Evolutionary conservation across 2,113 vertebrate species (phyloP).

Genomic region (Rhinolophus ferrumequinum): DNA sequence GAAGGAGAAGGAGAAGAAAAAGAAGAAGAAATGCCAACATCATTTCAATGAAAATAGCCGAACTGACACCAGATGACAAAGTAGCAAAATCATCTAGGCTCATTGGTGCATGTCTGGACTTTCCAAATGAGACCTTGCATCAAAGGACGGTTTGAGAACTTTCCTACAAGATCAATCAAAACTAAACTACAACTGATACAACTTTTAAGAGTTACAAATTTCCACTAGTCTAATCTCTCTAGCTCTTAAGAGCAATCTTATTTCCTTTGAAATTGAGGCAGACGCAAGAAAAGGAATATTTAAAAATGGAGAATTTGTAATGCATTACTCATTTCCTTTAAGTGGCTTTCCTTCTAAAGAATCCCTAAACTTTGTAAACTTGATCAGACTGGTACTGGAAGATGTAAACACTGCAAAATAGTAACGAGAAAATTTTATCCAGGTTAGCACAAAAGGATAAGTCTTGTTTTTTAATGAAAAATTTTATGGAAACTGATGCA

Average conservation of each 20-base stretch:
- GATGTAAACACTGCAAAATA: constrained; percentile 22
- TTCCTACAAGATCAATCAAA: constrained; percentile 42
- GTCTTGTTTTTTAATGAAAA: constrained; percentile 43
- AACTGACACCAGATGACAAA: constrained; percentile 19
- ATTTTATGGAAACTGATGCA: neutral
- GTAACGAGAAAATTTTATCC: constrained; percentile 47
- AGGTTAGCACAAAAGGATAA: constrained; percentile 17
- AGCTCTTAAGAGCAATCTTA: neutral
- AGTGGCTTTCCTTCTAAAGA: neutral
- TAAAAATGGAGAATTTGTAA: constrained; percentile 35
- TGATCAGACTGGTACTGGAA: constrained; percentile 18
- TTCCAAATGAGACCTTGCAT: constrained; percentile 45
- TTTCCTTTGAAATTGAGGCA: neutral
- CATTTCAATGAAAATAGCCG: constrained; percentile 20
- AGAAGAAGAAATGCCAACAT: neutral
- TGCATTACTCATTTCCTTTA: neutral
- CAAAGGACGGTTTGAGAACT: constrained; percentile 25
- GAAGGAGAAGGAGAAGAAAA: neutral
- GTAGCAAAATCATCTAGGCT: neutral
- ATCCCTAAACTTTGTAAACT: constrained; percentile 7
- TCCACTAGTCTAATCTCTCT: constrained; percentile 5
- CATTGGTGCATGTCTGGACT: neutral
- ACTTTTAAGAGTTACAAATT: constrained; percentile 42
- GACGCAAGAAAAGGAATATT: neutral
- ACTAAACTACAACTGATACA: constrained; percentile 14